Base-by-base conservation (phyloP, 2,797 vertebrate genomes). In the Xerus rutilus region DNA sequence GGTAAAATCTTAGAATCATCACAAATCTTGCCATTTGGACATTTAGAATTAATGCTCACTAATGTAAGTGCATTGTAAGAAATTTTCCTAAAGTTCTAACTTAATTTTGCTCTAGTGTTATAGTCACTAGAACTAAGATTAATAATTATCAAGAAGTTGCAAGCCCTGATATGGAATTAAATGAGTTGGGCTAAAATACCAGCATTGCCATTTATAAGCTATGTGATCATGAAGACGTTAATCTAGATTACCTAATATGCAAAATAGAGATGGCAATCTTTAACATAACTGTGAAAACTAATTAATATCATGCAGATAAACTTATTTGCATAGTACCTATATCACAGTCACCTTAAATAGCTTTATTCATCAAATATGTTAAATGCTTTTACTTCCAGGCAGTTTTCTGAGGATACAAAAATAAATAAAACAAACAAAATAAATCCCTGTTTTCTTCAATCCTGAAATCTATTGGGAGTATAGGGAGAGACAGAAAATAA, bases 321-420 rank as follows among this genome's bases (percentile, higher is more conserved):
- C 17, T 52, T 83, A 21, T 30, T 59, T 86, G 28, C n/a, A 28
- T 13, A 76, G 43, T 59, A 49, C 9, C 54, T 57, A n/a, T 72
- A 77, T 4, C 10, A 78, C 10, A 78, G 20, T 62, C 69, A 45
- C 49, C 52, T 57, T 59, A 87, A 83, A 43, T 64, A 86, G 39
- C 3, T 93, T 96, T 32, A 86, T 74, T 94, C 28, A 93, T 59
- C 25, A 83, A 87, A 67, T 86, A 39, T 49, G 30, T 76, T 64
- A 64, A 88, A 14, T 32, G 17, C 52, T 23, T 49, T 59, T 35
- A 28, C 13, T 49, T 21, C 72, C 3, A 28, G 30, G 39, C 57
- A 88, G 7, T 87, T 35, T 49, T 45, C 57, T 74, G 25, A 43
- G 30, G 25, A 39, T 39, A 23, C 20, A 76, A 25, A 32, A 64